phyloP scores from a whole-genome alignment of 2,797 vertebrate genomes.

The Helarctos malayanus region DNA sequence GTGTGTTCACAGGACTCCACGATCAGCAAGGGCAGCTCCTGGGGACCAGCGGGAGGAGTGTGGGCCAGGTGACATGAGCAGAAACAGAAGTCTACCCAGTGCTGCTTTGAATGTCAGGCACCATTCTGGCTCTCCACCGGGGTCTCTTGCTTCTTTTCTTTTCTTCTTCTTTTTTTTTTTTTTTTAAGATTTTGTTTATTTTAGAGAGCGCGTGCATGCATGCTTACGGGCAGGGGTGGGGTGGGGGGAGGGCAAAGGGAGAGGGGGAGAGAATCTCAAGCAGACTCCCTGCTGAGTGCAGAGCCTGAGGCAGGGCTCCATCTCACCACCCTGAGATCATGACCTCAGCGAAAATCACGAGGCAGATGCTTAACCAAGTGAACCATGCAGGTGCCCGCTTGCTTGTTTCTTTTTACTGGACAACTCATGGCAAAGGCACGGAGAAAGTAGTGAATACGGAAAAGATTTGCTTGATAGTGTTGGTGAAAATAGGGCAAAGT shows the following conservation, averaged over 20 bases:
- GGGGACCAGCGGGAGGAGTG: background rate
- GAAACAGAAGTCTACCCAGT: fast-evolving
- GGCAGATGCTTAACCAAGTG: background rate
- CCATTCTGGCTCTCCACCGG: background rate
- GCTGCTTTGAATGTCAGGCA: fast-evolving
- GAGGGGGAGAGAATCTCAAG: background rate
- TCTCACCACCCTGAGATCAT: background rate
- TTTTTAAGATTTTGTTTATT: background rate
- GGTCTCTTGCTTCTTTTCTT: background rate
- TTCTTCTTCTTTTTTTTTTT: too few relatives aligned
- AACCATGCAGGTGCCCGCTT: fast-evolving
- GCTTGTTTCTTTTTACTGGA: background rate
- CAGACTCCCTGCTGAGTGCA: background rate
- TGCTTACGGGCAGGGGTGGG: too few relatives aligned
- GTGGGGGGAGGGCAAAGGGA: background rate
- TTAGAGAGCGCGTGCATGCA: background rate
- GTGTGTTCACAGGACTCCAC: background rate
- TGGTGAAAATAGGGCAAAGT: background rate
- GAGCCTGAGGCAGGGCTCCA: fast-evolving
- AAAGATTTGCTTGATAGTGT: fast-evolving
- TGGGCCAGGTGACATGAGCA: fast-evolving
- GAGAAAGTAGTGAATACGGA: fast-evolving
- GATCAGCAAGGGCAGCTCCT: background rate
- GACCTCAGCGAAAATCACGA: background rate
- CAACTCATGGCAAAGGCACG: background rate